Base-by-base conservation (phyloP, 2,797 vertebrate genomes). In the Lindbergichthys nudifrons region DNA sequence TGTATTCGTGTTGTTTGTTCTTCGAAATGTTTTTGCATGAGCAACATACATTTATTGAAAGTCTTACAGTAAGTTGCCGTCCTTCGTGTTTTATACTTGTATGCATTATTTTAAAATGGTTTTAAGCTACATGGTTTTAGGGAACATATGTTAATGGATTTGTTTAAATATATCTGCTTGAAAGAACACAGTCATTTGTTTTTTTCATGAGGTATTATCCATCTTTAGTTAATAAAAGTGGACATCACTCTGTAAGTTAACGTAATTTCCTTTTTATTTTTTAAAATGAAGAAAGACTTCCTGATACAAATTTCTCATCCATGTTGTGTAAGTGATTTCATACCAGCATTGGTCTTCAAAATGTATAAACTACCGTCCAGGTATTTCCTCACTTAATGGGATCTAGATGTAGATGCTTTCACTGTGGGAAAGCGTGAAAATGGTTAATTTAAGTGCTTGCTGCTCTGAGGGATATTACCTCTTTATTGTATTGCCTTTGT, bases 401-500 rank as follows among this genome's bases (percentile, higher is more conserved):
- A 45, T 79, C 15, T 58, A 16, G 39, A 58, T 45, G 47, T 61
- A 52, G 64, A 68, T 56, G 56, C 53, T n/a, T 61, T 83, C 47
- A 45, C 56, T 39, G 63, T 61, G 65, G 32, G 42, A 81, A 79
- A 79, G 79, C 15, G 26, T 78, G 72, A 85, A 32, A 84, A 81
- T 26, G 67, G 64, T 72, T 75, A 26, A 86, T 91, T 88, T 83
- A 74, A 79, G 75, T 66, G 41, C 59, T 75, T 52, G 61, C 68
- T 59, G 80, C 78, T 81, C 74, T 57, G 65, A 80, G 81, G 80
- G 70, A 67, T 81, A 80, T 87, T 64, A 75, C 54, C 47, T 83
- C 73, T 85, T 91, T 88, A 86, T 83, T 89, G 67, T 88, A 77
- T 88, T 90, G 86, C 85, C 79, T 88, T 84, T 90, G 77, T 87